A percentile compares a stretch with the other conserved stretches of the same genome.
These are phyloP conservation scores for Lucinisca nassula DNA, from an alignment of 2,888 invertebrate species.

Conservation along the genomic window DNA sequence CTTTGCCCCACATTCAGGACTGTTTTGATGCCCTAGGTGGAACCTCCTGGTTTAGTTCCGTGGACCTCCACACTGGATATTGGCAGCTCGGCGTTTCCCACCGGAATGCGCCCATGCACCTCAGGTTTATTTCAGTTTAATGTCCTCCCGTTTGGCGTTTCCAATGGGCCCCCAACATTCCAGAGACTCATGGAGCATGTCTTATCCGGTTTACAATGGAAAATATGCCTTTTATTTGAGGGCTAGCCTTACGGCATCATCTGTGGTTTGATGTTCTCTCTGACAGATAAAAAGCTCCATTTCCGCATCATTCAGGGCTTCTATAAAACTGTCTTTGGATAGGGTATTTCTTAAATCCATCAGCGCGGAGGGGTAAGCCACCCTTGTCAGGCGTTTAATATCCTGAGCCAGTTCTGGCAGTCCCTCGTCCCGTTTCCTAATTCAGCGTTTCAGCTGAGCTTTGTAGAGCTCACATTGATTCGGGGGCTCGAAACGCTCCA, in stretches of 20 bases:
- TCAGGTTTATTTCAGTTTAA: not conserved
- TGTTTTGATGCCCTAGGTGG: slow-evolving; percentile 7
- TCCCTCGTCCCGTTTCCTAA: not conserved
- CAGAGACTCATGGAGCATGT: too few relatives aligned
- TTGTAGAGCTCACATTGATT: slow-evolving; percentile 1
- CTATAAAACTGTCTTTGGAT: not conserved
- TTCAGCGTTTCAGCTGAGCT: not conserved
- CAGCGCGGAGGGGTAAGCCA: not conserved
- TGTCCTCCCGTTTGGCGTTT: not conserved
- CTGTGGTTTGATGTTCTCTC: not conserved
- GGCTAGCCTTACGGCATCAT: not conserved
- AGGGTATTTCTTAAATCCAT: not conserved
- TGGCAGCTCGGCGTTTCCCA: not conserved
- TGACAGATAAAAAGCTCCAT: not conserved
- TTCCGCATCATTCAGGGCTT: not conserved
- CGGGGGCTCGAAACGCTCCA: not conserved
- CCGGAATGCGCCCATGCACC: not conserved
- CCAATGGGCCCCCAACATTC: not conserved
- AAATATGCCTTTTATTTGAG: slow-evolving; percentile 8
- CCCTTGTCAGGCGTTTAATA: not conserved
- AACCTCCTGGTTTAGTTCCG: not conserved
- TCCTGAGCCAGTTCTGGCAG: not conserved
- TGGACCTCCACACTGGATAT: slow-evolving; percentile 1
- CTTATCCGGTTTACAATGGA: too few relatives aligned
- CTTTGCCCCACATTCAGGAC: not conserved